These are phyloP conservation scores for Apodemia zela DNA, from an alignment of 2,888 invertebrate species.

Conservation along the genomic window DNA sequence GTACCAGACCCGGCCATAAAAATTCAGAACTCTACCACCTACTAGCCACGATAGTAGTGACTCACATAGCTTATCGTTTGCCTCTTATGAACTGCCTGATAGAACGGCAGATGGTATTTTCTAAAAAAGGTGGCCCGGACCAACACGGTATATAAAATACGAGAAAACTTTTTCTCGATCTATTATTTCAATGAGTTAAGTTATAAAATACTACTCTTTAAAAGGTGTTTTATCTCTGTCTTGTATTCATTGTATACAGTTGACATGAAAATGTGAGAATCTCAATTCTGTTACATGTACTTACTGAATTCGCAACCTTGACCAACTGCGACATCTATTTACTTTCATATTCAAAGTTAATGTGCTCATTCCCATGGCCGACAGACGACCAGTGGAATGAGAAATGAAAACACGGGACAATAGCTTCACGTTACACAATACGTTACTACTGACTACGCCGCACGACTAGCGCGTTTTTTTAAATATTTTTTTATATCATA, in stretches of 20 bases:
- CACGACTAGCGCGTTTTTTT: not conserved
- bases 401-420: constrained; percentile 26
- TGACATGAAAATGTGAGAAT: not conserved
- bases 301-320: constrained; percentile 7
- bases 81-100: too few relatives aligned
- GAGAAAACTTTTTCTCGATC: too few relatives aligned
- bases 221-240: not conserved
- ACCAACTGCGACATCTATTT: constrained; percentile 8
- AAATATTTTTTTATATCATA: too few relatives aligned
- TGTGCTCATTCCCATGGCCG: constrained; percentile 30
- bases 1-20: too few relatives aligned
- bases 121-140: too few relatives aligned
- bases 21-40: too few relatives aligned
- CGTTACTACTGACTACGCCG: not conserved
- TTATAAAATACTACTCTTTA: not conserved
- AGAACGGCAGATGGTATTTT: too few relatives aligned
- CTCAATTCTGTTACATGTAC: not conserved
- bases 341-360: constrained; percentile 13
- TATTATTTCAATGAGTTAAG: not conserved
- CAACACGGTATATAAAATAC: too few relatives aligned
- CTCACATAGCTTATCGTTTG: too few relatives aligned
- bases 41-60: too few relatives aligned
- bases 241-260: constrained; percentile 2
- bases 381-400: constrained; percentile 27
- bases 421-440: constrained; percentile 14